Conservation (phyloP, 2,797 vertebrate genomes). For the Pteronotus mesoamericanus region DNA sequence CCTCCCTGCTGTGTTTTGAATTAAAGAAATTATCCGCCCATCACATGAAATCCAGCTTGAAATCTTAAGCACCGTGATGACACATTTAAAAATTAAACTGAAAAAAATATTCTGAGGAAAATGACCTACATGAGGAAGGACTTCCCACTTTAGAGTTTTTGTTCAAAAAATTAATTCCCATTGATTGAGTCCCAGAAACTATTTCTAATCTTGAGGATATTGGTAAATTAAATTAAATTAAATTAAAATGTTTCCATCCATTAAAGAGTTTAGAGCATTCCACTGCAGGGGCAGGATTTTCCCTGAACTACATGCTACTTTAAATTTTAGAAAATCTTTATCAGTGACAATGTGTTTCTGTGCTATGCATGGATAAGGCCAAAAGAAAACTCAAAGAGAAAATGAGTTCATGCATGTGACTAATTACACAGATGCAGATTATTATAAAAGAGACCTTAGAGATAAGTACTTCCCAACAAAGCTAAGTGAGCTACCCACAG, state of each 20-base stretch:
- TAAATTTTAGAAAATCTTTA: neutral
- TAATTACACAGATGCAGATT: neutral
- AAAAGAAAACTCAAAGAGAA: neutral
- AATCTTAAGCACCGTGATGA: neutral
- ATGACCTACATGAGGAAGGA: neutral
- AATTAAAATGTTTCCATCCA: neutral
- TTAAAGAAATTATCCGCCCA: neutral
- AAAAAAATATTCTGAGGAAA: neutral
- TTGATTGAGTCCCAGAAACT: neutral
- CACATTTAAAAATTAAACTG: neutral
- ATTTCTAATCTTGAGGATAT: neutral
- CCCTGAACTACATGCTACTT: neutral
- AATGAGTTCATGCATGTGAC: neutral
- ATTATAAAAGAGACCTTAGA: neutral
- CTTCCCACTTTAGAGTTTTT: neutral
- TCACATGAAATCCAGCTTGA: neutral
- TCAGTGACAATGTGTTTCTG: neutral
- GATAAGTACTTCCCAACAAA: neutral
- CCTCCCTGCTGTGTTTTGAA: neutral
- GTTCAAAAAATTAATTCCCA: neutral
- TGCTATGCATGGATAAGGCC: neutral
- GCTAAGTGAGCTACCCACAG: neutral
- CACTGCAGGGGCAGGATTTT: neutral
- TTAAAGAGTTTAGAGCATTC: neutral
- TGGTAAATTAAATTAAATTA: neutral